Evolutionary conservation across 2,113 vertebrate species (phyloP), one percentile per base, ranked within the genome.

Genomic region (Centropristis striata): DNA sequence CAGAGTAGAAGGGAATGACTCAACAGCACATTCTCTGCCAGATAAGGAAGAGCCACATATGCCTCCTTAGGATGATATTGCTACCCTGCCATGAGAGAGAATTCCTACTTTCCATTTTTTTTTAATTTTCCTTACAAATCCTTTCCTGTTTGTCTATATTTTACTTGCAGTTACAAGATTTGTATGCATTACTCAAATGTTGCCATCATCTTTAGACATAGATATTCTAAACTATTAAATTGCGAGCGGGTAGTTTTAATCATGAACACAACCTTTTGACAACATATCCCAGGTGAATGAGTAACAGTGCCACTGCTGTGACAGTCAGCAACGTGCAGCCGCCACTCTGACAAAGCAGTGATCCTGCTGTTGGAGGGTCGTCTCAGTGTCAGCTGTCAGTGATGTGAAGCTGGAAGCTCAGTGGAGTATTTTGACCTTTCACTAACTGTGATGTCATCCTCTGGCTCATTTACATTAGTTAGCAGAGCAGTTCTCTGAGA

Each of bases 341-440:
- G 44, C 54, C 14, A 55, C 46, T 25, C 50, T 81, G 86, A 88
- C 37, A 12, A 65, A 76, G 65, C 68, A 61, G 69, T 65, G 67
- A 64, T 87, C 79, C 82, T 68, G 75, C 71, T 67, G 66, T 74
- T 70, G 76, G 74, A 61, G 78, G 78, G 66, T 41, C 16, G 27
- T 32, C 77, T 70, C 76, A 13, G 71, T 75, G 76, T 91, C 91
- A 90, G 80, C 83, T 88, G 82, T 86, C 84, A 80, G 75, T 73
- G 72, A 83, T 42, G 71, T 74, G 57, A 71, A 63, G 70, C 76
- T 75, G 36, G 47, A 55, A 80, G 86, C 86, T 82, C 80, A 71
- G 53, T 27, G 80, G 74, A 81, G 81, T 74, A 88, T 69, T 83
- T 75, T 92, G 92, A 94, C 85, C 90, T 92, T 83, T 92, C 21